Base-by-base conservation (phyloP, 2,888 invertebrate species). In the Ethmia dodecea region DNA sequence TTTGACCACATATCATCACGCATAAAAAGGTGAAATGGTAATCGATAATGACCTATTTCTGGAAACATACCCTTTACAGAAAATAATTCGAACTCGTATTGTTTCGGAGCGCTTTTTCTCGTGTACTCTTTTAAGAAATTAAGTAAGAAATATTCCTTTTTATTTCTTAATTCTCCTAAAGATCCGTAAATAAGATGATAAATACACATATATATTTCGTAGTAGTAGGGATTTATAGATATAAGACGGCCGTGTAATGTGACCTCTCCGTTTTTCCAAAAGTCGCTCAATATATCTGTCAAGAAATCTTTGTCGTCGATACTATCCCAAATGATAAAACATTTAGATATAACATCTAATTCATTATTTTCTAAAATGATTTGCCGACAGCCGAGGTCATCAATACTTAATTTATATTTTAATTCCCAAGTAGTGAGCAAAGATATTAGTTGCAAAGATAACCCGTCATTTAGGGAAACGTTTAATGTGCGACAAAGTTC, bases 1-100 rank as follows among this genome's bases (percentile, higher is more conserved):
- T 84, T 84, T 25, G 75, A 65, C 87, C 87, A 87, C 78, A 83
- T 86, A 45, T 87, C 84, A 18, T 80, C 78, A 16, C 81, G 67
- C 72, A 77, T 76, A 43, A 87, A 81, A 12, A 84, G 62, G 54
- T 84, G 78, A 50, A 87, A 87, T 5, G 87, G 87, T 51, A 87
- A 55, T 33, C 87, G 60, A 47, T 80, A 78, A 54, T 81, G 69
- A 13, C 86, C 86, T 43, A 87, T 77, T 68, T 86, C 83, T 31
- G 87, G 87, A 54, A 86, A 87, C 59, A 80, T 76, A 9, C 86
- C 86, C 55, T 86, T 87, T 5, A 77, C 70, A 22, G 86, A 84
- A 56, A 84, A 87, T 2, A 75, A 48, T 67, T 87, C 87, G 49
- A 79, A 79, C 53, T 87, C 87, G 31, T 81, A 79, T 52, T 87